A percentile compares a stretch with the other conserved stretches of the same genome.
phyloP scores from a whole-genome alignment of 2,888 invertebrate genomes.

The Celastrina argiolus region DNA sequence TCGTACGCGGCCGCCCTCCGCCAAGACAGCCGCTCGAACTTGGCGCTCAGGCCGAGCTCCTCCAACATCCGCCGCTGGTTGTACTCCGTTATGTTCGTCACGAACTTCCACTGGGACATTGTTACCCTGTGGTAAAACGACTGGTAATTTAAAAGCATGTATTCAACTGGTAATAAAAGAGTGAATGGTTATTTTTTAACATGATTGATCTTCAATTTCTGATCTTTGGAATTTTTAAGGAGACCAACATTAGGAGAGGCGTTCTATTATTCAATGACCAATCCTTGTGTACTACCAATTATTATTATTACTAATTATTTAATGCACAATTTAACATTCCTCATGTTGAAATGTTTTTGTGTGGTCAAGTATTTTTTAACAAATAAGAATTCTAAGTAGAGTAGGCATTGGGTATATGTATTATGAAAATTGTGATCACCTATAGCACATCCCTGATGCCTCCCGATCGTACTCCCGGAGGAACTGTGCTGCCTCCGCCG shows the following conservation, averaged over 20 bases:
- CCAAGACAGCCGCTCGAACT: conserved; percentile 87
- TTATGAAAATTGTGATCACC: conserved; percentile 44
- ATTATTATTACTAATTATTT: too few species aligned
- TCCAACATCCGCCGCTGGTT: conserved; percentile 85
- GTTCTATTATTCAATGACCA: too few species aligned
- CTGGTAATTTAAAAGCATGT: too few species aligned
- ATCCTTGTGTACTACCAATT: too few species aligned
- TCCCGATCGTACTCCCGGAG: conserved; percentile 85
- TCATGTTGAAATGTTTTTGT: too few species aligned
- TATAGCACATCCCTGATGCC: conserved; percentile 84
- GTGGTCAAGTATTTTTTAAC: not conserved
- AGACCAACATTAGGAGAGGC: too few species aligned
- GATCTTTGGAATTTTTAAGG: too few species aligned
- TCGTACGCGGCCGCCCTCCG: conserved; percentile 83
- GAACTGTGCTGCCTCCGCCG: conserved; percentile 83
- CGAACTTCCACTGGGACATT: conserved; percentile 85
- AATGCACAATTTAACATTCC: too few species aligned
- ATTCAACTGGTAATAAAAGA: too few species aligned
- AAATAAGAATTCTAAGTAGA: not conserved
- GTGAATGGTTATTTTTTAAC: too few species aligned
- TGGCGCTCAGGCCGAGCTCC: conserved; percentile 82
- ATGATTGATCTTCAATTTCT: too few species aligned
- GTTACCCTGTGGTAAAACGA: conserved; percentile 67
- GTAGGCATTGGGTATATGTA: too few species aligned
- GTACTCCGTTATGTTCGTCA: conserved; percentile 85